Conservation (phyloP, 2,797 vertebrate species). For the Lemur catta region DNA sequence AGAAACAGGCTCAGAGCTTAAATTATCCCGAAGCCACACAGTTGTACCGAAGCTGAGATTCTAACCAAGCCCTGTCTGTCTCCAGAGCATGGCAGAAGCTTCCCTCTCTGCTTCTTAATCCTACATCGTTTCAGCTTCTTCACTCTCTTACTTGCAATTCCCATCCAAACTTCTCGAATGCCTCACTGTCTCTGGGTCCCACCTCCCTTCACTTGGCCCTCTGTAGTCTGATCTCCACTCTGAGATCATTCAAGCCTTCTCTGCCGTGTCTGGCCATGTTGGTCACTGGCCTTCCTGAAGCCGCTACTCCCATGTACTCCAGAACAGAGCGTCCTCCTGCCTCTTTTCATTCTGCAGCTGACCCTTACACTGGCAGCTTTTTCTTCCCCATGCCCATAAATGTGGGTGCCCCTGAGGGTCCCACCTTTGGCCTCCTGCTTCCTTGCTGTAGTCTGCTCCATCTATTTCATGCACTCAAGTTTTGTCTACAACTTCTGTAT, state of each 20-base stretch:
- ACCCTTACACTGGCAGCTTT: neutral
- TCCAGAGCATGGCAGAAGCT: neutral
- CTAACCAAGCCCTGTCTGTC: neutral
- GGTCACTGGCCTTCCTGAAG: neutral
- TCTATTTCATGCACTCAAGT: neutral
- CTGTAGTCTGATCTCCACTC: neutral
- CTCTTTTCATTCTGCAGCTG: neutral
- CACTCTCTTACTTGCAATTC: neutral
- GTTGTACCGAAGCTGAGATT: neutral
- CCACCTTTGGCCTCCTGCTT: neutral
- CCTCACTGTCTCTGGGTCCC: neutral
- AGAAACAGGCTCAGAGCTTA: neutral
- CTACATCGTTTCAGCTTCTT: neutral
- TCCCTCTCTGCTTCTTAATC: neutral
- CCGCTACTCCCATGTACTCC: neutral
- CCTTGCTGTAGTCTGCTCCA: neutral
- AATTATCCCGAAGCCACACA: neutral
- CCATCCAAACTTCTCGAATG: neutral
- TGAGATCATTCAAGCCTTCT: neutral
- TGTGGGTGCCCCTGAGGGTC: neutral
- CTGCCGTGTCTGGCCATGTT: neutral
- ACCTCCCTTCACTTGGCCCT: fast-evolving
- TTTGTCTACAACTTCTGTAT: neutral
- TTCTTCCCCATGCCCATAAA: neutral
- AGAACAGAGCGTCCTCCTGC: neutral